A percentile compares a stretch with the other conserved stretches of the same genome.
These are phyloP conservation scores for Ailuropoda melanoleuca DNA, from an alignment of 2,113 vertebrate species.

Conservation along the genomic window DNA sequence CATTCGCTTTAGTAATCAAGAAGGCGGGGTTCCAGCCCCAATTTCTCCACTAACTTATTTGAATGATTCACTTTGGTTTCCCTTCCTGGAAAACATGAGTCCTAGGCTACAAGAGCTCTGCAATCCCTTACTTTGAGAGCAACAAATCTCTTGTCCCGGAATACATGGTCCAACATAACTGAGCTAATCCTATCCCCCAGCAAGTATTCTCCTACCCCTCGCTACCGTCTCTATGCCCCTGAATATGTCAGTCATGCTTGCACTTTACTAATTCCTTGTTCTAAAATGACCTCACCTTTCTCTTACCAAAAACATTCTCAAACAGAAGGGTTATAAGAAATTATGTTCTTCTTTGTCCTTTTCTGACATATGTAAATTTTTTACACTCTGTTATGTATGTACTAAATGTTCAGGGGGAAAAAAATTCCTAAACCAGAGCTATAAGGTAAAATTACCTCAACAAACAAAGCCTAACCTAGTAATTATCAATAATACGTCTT, in stretches of 20 bases:
- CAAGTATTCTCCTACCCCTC: background rate
- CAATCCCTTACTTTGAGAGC: background rate
- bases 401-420: background rate
- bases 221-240: background rate
- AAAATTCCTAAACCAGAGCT: background rate
- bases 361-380: background rate
- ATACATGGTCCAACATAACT: background rate
- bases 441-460: constrained; percentile 9
- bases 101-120: background rate
- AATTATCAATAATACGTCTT: background rate
- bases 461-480: background rate
- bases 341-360: background rate
- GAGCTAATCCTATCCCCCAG: background rate
- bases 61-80: background rate
- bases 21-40: background rate
- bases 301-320: background rate
- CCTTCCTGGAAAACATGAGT: background rate
- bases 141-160: background rate
- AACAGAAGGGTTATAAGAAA: background rate
- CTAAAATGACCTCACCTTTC: background rate
- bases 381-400: background rate
- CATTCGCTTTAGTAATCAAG: background rate
- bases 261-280: background rate
- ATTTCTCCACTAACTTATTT: background rate
- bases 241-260: background rate